Evolutionary conservation across 2,797 vertebrate species (phyloP).

Genomic region (Pangasius mekongensis): DNA sequence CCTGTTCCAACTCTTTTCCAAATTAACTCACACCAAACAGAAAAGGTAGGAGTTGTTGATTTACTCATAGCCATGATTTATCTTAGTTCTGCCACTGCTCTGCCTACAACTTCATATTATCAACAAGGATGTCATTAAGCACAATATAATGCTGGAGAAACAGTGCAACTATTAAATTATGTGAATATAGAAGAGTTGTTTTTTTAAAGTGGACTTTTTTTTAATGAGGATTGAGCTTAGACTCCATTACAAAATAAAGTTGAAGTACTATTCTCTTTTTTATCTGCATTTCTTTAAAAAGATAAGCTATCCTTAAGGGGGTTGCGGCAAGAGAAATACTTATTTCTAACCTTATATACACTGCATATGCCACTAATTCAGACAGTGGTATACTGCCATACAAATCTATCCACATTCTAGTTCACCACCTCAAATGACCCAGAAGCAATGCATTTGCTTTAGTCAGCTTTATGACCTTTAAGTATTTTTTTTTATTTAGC

Average conservation of each 20-base stretch:
- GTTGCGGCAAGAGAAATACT: neutral
- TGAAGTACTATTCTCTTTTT: neutral
- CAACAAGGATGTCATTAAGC: neutral
- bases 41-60: neutral
- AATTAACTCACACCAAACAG: neutral
- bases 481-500: neutral
- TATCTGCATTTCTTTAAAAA: neutral
- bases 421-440: neutral
- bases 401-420: neutral
- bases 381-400: neutral
- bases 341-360: neutral
- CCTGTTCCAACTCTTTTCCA: neutral
- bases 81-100: neutral
- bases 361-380: neutral
- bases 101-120: neutral
- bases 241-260: neutral
- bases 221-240: neutral
- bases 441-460: neutral
- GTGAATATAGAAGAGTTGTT: neutral
- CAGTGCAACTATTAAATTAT: neutral
- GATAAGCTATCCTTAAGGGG: neutral
- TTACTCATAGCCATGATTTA: neutral
- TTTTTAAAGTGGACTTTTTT: neutral
- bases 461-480: neutral
- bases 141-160: neutral